Conservation (phyloP, 2,888 invertebrate genomes). For the Drosophila prolongata region DNA sequence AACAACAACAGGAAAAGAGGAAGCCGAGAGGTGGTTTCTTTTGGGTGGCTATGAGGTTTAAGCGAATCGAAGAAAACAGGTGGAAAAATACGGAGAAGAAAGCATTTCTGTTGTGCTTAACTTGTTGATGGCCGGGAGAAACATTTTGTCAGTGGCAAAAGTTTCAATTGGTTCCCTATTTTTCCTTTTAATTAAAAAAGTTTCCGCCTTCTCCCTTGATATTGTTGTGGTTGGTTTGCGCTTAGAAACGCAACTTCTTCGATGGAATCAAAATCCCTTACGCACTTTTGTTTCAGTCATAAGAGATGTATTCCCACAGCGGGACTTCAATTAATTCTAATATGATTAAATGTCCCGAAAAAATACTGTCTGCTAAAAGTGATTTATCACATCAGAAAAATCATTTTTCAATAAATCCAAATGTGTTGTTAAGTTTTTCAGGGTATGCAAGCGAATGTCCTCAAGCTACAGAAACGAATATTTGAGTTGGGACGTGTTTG, state of each 20-base stretch:
- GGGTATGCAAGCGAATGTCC: background rate
- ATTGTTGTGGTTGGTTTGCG: slow-evolving; percentile 34
- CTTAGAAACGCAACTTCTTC: slow-evolving; percentile 24
- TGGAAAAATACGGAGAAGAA: slow-evolving; percentile 21
- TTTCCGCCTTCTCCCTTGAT: slow-evolving; percentile 37
- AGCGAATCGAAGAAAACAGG: slow-evolving; percentile 29
- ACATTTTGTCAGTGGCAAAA: slow-evolving; percentile 46
- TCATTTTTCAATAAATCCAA: too few species aligned
- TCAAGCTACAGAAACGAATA: background rate
- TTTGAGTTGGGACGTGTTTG: background rate
- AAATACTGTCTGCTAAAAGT: too few species aligned
- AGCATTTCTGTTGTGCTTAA: slow-evolving; percentile 32
- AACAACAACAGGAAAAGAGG: slow-evolving; percentile 13
- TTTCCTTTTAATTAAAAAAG: slow-evolving; percentile 65
- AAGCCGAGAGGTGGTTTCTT: background rate
- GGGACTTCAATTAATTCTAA: slow-evolving; percentile 12
- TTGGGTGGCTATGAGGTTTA: background rate
- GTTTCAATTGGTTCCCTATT: slow-evolving; percentile 22
- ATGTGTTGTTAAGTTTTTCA: too few species aligned
- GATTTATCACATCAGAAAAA: too few species aligned
- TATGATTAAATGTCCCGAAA: background rate
- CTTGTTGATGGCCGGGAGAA: slow-evolving; percentile 54
- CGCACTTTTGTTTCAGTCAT: slow-evolving; percentile 1
- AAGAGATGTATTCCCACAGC: background rate
- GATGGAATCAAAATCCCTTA: slow-evolving; percentile 22